Percentiles rank a stretch among this genome's conserved stretches.
Conservation (phyloP, 2,113 vertebrate species). For the Fulica atra region DNA sequence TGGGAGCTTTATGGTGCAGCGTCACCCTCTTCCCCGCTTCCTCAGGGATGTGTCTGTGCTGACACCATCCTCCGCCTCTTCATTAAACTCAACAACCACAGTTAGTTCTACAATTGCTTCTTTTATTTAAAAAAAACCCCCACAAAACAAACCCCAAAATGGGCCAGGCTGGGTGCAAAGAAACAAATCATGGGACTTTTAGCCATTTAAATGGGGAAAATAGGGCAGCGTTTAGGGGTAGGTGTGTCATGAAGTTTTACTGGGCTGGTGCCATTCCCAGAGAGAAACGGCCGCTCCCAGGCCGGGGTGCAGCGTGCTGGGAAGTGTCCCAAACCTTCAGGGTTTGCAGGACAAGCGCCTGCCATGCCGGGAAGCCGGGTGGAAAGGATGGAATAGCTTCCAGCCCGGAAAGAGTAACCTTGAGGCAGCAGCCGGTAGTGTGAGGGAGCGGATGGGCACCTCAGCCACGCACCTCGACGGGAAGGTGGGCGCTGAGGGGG, state of each 20-base stretch:
- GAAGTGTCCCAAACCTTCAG: neutral
- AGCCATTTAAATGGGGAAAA: neutral
- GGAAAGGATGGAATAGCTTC: accelerated
- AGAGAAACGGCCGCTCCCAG: neutral
- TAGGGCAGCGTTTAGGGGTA: neutral
- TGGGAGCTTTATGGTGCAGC: accelerated
- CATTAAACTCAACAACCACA: neutral
- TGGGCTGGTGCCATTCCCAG: accelerated
- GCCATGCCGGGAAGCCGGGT: accelerated
- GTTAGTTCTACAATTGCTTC: neutral
- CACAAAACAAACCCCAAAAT: too few relatives aligned
- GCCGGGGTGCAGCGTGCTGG: accelerated
- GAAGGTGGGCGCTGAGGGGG: accelerated
- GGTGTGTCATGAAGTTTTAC: neutral
- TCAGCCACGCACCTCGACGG: accelerated
- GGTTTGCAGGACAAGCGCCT: too few relatives aligned
- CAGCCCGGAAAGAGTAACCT: accelerated
- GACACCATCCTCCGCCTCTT: neutral
- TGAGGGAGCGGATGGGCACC: accelerated
- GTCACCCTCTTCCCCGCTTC: too few relatives aligned
- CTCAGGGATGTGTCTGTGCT: accelerated
- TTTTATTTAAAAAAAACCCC: too few relatives aligned
- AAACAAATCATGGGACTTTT: neutral
- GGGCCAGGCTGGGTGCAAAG: neutral
- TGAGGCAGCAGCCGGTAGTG: accelerated